A percentile compares a stretch with the other conserved stretches of the same genome.
These are phyloP conservation scores for Odontophorus gujanensis DNA, from an alignment of 2,113 vertebrate genomes.

Conservation along the genomic window DNA sequence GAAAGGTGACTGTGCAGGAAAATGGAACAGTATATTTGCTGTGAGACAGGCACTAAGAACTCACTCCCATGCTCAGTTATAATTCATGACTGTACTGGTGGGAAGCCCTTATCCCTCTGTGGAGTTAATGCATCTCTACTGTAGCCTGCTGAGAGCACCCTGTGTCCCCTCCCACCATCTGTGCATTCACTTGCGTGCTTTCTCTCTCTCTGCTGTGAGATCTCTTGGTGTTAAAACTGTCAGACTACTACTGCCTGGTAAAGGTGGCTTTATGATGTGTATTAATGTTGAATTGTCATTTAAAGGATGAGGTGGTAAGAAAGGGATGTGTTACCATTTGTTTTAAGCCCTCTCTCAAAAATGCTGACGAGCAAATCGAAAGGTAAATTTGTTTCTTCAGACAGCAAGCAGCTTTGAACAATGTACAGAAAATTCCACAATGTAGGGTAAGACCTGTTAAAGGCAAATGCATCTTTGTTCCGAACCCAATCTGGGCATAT, in stretches of 20 bases:
- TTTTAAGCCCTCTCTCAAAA: slow-evolving; percentile 49
- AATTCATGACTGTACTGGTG: slow-evolving; percentile 84
- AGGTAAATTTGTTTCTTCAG: slow-evolving; percentile 22
- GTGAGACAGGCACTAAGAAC: slow-evolving; percentile 78
- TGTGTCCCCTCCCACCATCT: slow-evolving; percentile 80
- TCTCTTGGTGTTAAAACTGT: slow-evolving; percentile 71
- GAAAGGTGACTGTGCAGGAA: slow-evolving; percentile 80
- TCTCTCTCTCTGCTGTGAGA: slow-evolving; percentile 54
- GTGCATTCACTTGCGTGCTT: slow-evolving; percentile 70
- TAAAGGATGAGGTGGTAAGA: slow-evolving; percentile 42
- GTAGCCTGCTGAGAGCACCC: slow-evolving; percentile 85
- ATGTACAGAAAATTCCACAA: background rate
- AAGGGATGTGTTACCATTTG: background rate
- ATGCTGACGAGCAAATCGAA: slow-evolving; percentile 5
- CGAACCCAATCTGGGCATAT: background rate
- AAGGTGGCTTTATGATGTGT: slow-evolving; percentile 69
- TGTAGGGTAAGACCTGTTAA: background rate
- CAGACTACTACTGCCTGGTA: slow-evolving; percentile 52
- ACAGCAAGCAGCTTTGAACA: background rate
- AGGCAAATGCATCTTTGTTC: background rate
- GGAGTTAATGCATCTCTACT: slow-evolving; percentile 84
- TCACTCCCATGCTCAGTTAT: slow-evolving; percentile 82
- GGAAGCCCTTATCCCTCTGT: slow-evolving; percentile 82
- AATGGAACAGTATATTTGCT: slow-evolving; percentile 79
- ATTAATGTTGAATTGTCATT: slow-evolving; percentile 56